A percentile compares a stretch with the other conserved stretches of the same genome.
Evolutionary conservation across 2,888 invertebrate species (phyloP).

Genomic region (Brachyptera risi): DNA sequence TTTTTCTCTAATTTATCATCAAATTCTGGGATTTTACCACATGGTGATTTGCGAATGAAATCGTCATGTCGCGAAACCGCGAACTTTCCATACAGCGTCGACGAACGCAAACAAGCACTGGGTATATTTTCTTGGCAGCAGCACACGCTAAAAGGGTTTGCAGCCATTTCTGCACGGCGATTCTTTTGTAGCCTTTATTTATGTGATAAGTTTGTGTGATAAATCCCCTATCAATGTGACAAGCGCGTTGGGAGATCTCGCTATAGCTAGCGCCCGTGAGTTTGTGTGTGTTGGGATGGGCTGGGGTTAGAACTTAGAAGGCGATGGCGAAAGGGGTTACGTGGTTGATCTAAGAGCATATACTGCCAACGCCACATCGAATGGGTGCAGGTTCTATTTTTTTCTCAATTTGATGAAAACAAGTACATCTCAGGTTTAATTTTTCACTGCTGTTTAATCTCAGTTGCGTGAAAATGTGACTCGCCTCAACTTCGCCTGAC

Average conservation of each 20-base stretch:
- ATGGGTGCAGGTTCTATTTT: no score
- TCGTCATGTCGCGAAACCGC: not conserved
- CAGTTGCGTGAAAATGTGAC: no score
- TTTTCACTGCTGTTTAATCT: no score
- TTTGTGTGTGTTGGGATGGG: no score
- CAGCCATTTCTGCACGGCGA: not conserved
- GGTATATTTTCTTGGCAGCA: constrained; percentile 6
- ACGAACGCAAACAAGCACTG: not conserved
- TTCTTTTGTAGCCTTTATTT: constrained; percentile 15
- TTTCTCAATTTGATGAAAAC: no score
- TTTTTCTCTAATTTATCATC: not conserved
- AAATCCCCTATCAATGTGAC: constrained; percentile 2
- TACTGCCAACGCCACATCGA: no score
- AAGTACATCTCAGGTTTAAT: no score
- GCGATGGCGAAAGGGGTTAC: not conserved
- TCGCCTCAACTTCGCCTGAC: no score
- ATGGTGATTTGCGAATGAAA: constrained; percentile 19
- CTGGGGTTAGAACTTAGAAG: not conserved
- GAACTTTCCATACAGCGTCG: constrained; percentile 6
- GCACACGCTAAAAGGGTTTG: not conserved
- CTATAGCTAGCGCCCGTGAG: no score
- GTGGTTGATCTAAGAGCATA: no score
- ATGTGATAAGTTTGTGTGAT: constrained; percentile 17
- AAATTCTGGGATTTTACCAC: not conserved
- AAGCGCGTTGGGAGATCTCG: not conserved